Base-by-base conservation (phyloP, 2,113 vertebrate genomes). In the Leptocoma aspasia region DNA sequence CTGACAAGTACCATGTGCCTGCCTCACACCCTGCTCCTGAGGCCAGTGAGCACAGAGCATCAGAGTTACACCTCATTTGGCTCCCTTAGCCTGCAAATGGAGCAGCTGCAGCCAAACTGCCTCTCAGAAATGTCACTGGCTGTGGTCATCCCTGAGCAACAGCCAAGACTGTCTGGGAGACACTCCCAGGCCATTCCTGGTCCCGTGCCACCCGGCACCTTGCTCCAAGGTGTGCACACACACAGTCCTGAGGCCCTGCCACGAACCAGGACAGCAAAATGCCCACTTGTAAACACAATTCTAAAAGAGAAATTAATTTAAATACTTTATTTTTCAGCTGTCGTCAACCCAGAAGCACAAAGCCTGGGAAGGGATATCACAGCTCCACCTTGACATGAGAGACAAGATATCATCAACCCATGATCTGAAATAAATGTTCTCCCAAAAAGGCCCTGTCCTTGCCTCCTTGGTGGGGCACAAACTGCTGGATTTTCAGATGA, bases 341-440 rank as follows among this genome's bases (percentile, higher is more conserved):
- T 4, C 33, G 15, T 50, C 37, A 35, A 3, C 9, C 28, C 35
- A 35, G 59, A 83, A 53, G 23, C 50, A 50, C 21, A 66, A 41
- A 39, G 26, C 20, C 15, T 27, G 19, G 20, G 42, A 66, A 54
- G 19, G 27, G 64, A 20, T 22, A 39, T 28, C 45, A 35, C 14
- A 54, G 28, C 28, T 50, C 9, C 0, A 0, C 3, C 5, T 1
- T 60, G 54, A 45, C 44, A 31, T 0, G 0, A 8, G 26, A 66
- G 11, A 20, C 13, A 53, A 68, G 10, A 10, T 26, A 39, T 9
- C 39, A 54, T 14, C 44, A 42, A 42, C 6, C 17, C 26, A n/a
- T 0, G 0, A 35, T 6, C 30, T 44, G 37, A 69, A 80, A 53
- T 50, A 50, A 14, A 20, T 14, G 0, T 39, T 47, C 13, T 78